Base-by-base conservation (phyloP, 2,113 vertebrate species). In the Nycticebus coucang region DNA sequence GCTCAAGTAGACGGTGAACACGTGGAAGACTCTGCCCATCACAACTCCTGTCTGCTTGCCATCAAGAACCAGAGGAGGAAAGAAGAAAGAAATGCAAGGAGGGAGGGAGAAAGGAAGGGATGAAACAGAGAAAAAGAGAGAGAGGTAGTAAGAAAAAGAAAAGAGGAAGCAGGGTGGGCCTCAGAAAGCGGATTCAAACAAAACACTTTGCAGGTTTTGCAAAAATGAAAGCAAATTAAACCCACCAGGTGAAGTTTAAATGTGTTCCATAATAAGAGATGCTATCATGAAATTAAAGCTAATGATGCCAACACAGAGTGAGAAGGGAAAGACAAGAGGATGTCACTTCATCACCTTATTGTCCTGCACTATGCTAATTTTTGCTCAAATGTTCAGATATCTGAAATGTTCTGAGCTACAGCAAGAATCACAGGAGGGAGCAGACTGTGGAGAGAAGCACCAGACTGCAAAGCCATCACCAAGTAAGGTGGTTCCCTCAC, bases 391-490 rank as follows among this genome's bases (percentile, higher is more conserved):
- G n/a, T 81, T 96, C 80, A 68, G 80, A 50, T 75, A 53, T 75
- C 37, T 83, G 66, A 89, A 94, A 69, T 30, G 57, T 69, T 41
- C 75, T 84, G 41, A 79, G 72, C 82, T 86, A 80, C 22, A 92
- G 13, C 30, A 87, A 53, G 59, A 95, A 87, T 95, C 0, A 0
- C 94, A 97, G 75, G 21, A 95, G 41, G 53, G 64, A 95, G 37
- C 18, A 96, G 92, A 97, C 80, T 80, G 93, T 89, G 89, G 59
- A 96, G 84, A 80, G 75, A 95, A 74, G 92, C 87, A 93, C 95
- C 92, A 96, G 92, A 97, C 96, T 94, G 79, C 69, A 97, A 97
- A 94, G 89, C 33, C 80, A 75, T 97, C 89, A 92, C 2, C 66
- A 50, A 1, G 22, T 53, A 74, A 18, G 57, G 78, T 12, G 50